Evolutionary conservation across 2,888 invertebrate genomes (phyloP).

Genomic region (Steinernema carpocapsae): DNA sequence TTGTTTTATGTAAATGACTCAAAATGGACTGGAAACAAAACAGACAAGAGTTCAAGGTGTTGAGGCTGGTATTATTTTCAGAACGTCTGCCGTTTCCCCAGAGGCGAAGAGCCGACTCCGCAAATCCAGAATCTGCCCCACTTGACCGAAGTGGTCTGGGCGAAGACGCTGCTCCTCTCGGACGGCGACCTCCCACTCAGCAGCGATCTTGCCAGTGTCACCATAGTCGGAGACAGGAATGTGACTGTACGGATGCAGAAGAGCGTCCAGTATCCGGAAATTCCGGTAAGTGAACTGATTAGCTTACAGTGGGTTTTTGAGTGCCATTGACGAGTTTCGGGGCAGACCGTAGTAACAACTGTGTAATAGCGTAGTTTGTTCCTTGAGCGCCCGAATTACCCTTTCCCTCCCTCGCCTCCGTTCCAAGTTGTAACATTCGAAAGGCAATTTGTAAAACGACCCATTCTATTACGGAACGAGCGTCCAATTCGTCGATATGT

Average conservation of each 20-base stretch:
- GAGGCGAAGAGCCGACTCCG: slow-evolving; percentile 39
- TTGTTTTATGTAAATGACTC: no score
- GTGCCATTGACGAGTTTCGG: no score
- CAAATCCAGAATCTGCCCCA: slow-evolving; percentile 1
- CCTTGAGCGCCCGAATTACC: no score
- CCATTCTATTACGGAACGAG: no score
- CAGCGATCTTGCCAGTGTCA: slow-evolving; percentile 50
- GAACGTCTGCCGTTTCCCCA: slow-evolving; percentile 51
- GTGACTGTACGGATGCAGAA: slow-evolving; percentile 46
- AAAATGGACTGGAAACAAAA: no score
- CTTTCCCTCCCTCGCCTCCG: no score
- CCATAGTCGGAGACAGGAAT: slow-evolving; percentile 41
- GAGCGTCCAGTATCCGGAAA: slow-evolving; percentile 51
- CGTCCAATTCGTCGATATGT: no score
- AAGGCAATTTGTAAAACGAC: no score
- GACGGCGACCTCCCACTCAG: slow-evolving; percentile 47
- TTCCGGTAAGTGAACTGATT: slow-evolving; percentile 44
- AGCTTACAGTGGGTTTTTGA: background rate
- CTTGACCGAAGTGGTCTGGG: slow-evolving; percentile 57
- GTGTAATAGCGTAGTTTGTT: no score
- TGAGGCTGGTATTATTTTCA: slow-evolving; percentile 38
- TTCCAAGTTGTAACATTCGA: no score
- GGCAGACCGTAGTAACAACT: background rate
- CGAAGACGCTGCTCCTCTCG: slow-evolving; percentile 62
- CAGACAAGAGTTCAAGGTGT: no score